phyloP scores from a whole-genome alignment of 2,797 vertebrate species.

The Microctenopoma stevenorrisi region DNA sequence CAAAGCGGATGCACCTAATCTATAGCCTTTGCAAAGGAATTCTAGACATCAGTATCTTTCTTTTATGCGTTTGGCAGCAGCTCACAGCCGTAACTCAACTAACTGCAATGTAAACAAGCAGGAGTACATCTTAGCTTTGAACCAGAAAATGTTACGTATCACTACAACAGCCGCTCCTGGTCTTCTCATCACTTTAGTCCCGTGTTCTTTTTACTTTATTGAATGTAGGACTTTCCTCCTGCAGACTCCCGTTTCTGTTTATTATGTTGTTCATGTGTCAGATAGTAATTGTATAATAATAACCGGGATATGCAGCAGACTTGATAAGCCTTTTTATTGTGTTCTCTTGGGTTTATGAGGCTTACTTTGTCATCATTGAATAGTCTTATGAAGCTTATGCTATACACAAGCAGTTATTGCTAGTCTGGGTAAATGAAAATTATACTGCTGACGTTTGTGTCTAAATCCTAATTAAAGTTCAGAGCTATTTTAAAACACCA shows the following conservation, averaged over 20 bases:
- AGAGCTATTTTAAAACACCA: background rate
- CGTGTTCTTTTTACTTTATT: conserved; percentile 2
- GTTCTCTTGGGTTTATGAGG: background rate
- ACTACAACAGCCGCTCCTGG: conserved; percentile 9
- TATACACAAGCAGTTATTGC: background rate
- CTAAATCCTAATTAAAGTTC: conserved; percentile 21
- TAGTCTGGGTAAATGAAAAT: background rate
- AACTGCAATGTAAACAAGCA: conserved; percentile 47
- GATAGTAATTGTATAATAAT: background rate
- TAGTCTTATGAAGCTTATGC: background rate
- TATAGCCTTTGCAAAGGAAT: conserved; percentile 27
- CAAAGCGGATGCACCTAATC: conserved; percentile 19
- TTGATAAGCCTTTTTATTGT: background rate
- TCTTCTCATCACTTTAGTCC: conserved; percentile 23
- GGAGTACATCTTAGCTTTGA: conserved; percentile 21
- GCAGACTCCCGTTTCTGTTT: background rate
- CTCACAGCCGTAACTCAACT: conserved; percentile 35
- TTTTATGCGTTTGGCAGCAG: conserved; percentile 44
- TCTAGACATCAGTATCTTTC: conserved; percentile 19
- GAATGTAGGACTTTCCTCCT: background rate
- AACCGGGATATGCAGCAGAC: background rate
- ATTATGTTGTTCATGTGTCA: background rate
- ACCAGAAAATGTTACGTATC: conserved; percentile 26
- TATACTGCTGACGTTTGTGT: background rate
- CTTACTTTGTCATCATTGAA: background rate